A percentile compares a stretch with the other conserved stretches of the same genome.
Evolutionary conservation across 2,797 vertebrate species (phyloP).

Genomic region (Hydrocynus forskahlii): DNA sequence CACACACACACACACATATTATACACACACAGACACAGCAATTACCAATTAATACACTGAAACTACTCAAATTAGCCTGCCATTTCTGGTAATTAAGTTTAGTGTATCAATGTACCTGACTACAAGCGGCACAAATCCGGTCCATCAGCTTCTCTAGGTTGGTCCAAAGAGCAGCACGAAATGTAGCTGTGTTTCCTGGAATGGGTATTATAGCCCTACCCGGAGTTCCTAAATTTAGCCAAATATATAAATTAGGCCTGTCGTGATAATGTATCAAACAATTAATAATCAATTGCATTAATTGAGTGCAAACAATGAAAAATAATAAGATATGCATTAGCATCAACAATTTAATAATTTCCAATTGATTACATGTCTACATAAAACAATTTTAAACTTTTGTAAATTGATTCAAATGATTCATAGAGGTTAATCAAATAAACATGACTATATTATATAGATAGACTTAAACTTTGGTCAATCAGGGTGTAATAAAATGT

Average conservation of each 20-base stretch:
- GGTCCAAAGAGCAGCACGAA: slow-evolving; percentile 95
- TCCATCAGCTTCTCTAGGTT: slow-evolving; percentile 98
- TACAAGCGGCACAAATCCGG: slow-evolving; percentile 91
- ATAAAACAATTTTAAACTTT: neutral
- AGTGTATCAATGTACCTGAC: slow-evolving; percentile 68
- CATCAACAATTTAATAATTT: neutral
- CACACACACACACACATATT: too few relatives aligned
- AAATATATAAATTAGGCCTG: neutral
- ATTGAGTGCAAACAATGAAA: neutral
- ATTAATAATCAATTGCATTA: neutral
- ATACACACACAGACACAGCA: too few relatives aligned
- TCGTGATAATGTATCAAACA: neutral
- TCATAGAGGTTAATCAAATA: too few relatives aligned
- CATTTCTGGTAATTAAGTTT: neutral
- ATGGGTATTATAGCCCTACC: slow-evolving; percentile 92
- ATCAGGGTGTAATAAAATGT: neutral
- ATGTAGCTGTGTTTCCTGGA: slow-evolving; percentile 93
- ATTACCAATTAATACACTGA: neutral
- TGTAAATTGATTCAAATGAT: neutral
- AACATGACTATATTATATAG: too few relatives aligned
- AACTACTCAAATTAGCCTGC: neutral
- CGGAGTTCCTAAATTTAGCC: slow-evolving; percentile 79
- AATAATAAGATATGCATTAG: neutral
- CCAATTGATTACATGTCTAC: neutral
- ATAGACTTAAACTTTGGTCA: too few relatives aligned